Conservation (phyloP, 2,888 invertebrate species). For the Drosophila longiperda region DNA sequence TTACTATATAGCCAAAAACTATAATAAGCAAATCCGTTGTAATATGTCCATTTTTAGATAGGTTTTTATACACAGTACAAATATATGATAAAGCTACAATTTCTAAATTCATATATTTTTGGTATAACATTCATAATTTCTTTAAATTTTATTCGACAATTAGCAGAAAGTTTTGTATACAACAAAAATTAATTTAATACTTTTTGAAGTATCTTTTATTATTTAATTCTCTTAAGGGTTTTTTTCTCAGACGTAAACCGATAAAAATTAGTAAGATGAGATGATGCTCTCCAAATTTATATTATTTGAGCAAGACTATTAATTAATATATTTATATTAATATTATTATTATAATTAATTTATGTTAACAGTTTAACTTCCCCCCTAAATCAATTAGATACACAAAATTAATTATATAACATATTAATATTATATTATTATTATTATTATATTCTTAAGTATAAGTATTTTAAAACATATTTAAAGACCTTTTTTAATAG, state of each 20-base stretch:
- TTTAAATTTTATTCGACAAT: background rate
- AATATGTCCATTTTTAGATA: background rate
- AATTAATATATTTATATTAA: too few relatives aligned
- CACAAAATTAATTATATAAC: background rate
- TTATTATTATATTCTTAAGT: too few relatives aligned
- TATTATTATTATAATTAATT: too few relatives aligned
- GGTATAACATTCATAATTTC: background rate
- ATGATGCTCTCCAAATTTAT: background rate
- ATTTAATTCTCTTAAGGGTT: background rate
- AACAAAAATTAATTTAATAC: background rate
- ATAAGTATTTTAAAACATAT: background rate
- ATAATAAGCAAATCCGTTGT: background rate
- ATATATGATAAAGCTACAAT: background rate
- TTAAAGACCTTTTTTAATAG: too few relatives aligned
- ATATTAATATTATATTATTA: too few relatives aligned
- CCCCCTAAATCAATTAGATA: background rate
- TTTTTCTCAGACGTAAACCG: background rate
- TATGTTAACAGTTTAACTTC: background rate
- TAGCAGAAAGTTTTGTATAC: background rate
- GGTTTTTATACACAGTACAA: background rate
- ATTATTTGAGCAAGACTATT: background rate
- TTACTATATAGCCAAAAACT: too few relatives aligned
- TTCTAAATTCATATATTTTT: background rate
- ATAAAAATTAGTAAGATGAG: background rate
- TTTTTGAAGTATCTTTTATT: background rate